Evolutionary conservation across 2,113 vertebrate genomes (phyloP).

Genomic region (Channa maculata): DNA sequence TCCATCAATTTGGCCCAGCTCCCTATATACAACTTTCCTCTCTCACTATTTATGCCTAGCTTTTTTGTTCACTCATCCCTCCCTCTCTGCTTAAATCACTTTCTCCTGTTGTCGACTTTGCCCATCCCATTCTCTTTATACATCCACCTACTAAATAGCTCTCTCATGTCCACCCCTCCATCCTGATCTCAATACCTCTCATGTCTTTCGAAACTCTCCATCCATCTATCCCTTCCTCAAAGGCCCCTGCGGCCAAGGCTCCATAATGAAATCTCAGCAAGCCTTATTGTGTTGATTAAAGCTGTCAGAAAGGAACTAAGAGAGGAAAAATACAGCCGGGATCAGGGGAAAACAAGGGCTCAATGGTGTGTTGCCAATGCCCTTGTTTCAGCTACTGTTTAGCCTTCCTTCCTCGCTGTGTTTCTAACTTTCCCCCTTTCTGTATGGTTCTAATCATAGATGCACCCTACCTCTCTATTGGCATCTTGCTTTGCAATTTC

Average conservation of each 20-base stretch:
- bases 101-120: slow-evolving; percentile 29
- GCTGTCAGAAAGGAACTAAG: slow-evolving; percentile 74
- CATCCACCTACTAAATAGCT: slow-evolving; percentile 22
- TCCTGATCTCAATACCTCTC: slow-evolving; percentile 28
- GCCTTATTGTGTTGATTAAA: slow-evolving; percentile 79
- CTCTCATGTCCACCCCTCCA: slow-evolving; percentile 20
- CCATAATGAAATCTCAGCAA: slow-evolving; percentile 76
- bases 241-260: slow-evolving; percentile 58
- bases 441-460: slow-evolving; percentile 7
- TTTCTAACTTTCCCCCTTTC: slow-evolving; percentile 6
- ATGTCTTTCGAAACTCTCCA: slow-evolving; percentile 42
- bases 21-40: slow-evolving; percentile 51
- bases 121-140: slow-evolving; percentile 14
- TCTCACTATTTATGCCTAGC: slow-evolving; percentile 31
- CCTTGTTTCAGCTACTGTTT: slow-evolving; percentile 48
- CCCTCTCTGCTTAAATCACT: slow-evolving; percentile 4
- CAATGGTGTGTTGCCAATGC: slow-evolving; percentile 32
- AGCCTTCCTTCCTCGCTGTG: slow-evolving; percentile 2
- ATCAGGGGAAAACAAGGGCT: slow-evolving; percentile 62
- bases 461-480: slow-evolving; percentile 1
- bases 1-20: slow-evolving; percentile 63
- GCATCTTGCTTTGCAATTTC: background rate
- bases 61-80: background rate
- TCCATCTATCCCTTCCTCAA: slow-evolving; percentile 54
- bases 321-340: slow-evolving; percentile 62